Evolutionary conservation across 1,140 invertebrate species (phyloP).

Genomic region (Caenorhabditis tropicalis): DNA sequence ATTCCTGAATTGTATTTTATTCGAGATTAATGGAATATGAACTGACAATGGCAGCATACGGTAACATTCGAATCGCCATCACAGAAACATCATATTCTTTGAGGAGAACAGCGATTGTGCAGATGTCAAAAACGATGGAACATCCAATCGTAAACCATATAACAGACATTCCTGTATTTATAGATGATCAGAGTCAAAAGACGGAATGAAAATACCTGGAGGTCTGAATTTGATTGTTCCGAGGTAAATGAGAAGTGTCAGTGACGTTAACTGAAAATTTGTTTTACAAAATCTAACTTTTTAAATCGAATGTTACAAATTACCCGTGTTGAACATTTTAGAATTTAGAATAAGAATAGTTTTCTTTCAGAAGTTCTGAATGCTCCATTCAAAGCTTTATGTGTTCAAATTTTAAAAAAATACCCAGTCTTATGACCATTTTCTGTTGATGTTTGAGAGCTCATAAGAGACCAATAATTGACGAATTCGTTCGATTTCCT

Average conservation of each 20-base stretch:
- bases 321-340: too few species aligned
- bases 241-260: neutral
- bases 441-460: too few species aligned
- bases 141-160: slow-evolving; percentile 28
- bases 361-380: too few species aligned
- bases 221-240: slow-evolving; percentile 32
- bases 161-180: slow-evolving; percentile 2
- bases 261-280: neutral
- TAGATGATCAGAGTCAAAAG: neutral
- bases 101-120: slow-evolving; percentile 4
- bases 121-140: slow-evolving; percentile 3
- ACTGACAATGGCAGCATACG: slow-evolving; percentile 16
- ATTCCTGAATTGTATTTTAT: neutral
- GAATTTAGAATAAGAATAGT: neutral
- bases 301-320: too few species aligned
- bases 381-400: too few species aligned
- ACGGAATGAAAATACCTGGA: neutral
- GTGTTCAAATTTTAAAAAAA: too few species aligned
- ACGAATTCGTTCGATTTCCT: too few species aligned
- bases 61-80: slow-evolving; percentile 23
- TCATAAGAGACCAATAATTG: too few species aligned
- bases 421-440: too few species aligned
- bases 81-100: slow-evolving; percentile 15
- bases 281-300: neutral
- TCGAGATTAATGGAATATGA: neutral